Conservation (phyloP, 2,888 invertebrate genomes). For the Gymnocheta viridis region DNA sequence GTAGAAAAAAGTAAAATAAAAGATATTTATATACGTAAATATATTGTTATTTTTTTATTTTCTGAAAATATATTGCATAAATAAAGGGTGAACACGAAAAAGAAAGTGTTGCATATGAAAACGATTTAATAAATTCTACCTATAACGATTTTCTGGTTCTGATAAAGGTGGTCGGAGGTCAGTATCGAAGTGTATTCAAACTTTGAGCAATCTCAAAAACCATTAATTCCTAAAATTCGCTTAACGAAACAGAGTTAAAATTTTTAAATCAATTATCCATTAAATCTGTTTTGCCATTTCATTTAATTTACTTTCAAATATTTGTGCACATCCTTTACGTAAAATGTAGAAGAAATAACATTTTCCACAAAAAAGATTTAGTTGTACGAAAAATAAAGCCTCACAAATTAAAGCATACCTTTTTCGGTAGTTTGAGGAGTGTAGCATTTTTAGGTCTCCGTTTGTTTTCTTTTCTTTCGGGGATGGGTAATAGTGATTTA, state of each 20-base stretch:
- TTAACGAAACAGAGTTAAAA: too few relatives aligned
- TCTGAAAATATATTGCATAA: constrained; percentile 32
- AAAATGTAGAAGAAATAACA: constrained; percentile 1
- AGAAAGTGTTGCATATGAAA: neutral
- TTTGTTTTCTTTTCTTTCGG: constrained; percentile 31
- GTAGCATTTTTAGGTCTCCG: constrained; percentile 9
- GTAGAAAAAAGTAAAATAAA: constrained; percentile 44
- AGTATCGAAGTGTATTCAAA: too few relatives aligned
- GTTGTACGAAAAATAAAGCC: constrained; percentile 56
- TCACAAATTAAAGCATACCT: constrained; percentile 57
- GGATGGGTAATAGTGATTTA: constrained; percentile 54
- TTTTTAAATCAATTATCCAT: neutral
- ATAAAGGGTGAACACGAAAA: constrained; percentile 25
- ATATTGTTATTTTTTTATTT: constrained; percentile 16
- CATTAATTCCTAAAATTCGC: too few relatives aligned
- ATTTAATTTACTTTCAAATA: neutral
- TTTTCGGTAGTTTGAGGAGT: constrained; percentile 52
- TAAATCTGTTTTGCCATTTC: neutral
- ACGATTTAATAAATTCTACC: too few relatives aligned
- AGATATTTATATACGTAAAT: constrained; percentile 50
- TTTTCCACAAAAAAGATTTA: constrained; percentile 29
- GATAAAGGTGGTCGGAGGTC: too few relatives aligned
- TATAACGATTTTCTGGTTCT: too few relatives aligned
- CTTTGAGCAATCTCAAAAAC: too few relatives aligned
- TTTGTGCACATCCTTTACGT: constrained; percentile 31